Percentiles rank a stretch among this genome's conserved stretches.
Conservation (phyloP, 2,888 invertebrate genomes). For the Seira musarum region DNA sequence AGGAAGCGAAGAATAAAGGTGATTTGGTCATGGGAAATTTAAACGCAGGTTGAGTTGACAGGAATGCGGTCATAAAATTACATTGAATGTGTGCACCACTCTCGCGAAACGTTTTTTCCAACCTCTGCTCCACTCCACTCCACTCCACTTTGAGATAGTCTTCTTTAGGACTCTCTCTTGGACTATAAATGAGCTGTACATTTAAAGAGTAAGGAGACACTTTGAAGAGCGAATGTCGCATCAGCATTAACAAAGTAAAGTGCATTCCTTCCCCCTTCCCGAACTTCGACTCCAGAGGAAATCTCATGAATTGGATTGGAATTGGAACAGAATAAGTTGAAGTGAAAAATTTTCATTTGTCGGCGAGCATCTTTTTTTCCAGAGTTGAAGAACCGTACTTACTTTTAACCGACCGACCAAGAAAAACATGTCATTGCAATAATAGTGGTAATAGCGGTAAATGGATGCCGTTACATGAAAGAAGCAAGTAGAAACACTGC, state of each 20-base stretch:
- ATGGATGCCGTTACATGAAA: not conserved
- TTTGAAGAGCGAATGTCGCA: conserved; percentile 24
- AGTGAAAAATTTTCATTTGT: no score
- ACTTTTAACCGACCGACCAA: no score
- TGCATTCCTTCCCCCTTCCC: not conserved
- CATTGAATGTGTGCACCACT: conserved; percentile 9
- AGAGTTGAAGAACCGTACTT: no score
- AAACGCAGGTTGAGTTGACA: conserved; percentile 58
- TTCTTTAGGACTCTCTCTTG: conserved; percentile 1
- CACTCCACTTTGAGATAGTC: no score
- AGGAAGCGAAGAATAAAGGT: conserved; percentile 22
- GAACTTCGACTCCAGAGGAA: no score
- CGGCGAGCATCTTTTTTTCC: no score
- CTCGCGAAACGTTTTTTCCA: not conserved
- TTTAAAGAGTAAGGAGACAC: not conserved
- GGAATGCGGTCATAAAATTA: conserved; percentile 52
- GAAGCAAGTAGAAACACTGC: not conserved
- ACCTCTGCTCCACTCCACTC: no score
- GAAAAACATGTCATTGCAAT: not conserved
- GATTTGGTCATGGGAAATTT: conserved; percentile 61
- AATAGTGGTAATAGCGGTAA: conserved; percentile 4
- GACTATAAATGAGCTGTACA: conserved; percentile 29
- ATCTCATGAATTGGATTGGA: no score
- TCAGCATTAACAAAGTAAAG: conserved; percentile 28
- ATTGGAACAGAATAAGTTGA: no score